Conservation (phyloP, 2,888 invertebrate genomes). For the Tenodera sinensis region DNA sequence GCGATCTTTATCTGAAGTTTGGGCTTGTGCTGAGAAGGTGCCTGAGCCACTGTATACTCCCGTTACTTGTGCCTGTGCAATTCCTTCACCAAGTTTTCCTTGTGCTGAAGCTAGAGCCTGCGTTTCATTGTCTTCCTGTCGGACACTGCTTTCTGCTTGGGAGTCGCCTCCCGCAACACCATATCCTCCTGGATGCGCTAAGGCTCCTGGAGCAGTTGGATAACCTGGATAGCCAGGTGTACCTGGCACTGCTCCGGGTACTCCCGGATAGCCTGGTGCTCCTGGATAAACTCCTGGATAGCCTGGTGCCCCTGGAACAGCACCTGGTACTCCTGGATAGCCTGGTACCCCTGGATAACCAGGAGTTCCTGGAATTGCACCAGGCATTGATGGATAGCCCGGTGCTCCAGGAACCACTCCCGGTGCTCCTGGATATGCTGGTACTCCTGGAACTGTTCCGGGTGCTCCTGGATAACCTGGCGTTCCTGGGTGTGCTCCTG, state of each 20-base stretch:
- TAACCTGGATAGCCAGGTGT: not conserved
- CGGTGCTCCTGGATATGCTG: not conserved
- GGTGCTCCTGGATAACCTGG: not conserved
- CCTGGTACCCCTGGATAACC: not conserved
- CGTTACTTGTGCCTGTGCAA: constrained; percentile 77
- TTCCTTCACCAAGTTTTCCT: constrained; percentile 70
- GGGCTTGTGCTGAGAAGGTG: constrained; percentile 78
- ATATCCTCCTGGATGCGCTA: not conserved
- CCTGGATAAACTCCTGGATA: not conserved
- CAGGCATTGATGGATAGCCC: constrained; percentile 4
- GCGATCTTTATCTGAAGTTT: constrained; percentile 69
- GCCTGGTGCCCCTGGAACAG: not conserved
- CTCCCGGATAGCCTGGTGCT: constrained; percentile 1
- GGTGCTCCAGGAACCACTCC: not conserved
- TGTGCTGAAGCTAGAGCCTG: constrained; percentile 73
- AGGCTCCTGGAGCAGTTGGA: not conserved
- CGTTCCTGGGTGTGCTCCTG: no score
- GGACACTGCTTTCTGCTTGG: constrained; percentile 66
- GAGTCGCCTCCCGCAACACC: constrained; percentile 54
- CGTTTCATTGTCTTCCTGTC: constrained; percentile 57
- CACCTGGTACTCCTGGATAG: not conserved
- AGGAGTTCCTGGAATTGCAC: constrained; percentile 12
- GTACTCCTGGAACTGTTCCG: not conserved
- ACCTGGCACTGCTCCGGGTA: not conserved
- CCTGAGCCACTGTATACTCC: constrained; percentile 75